A percentile compares a stretch with the other conserved stretches of the same genome.
Evolutionary conservation across 64 coral and sea anemone genomes (phyloP).

Genomic region (Stichodactyla helianthus): DNA sequence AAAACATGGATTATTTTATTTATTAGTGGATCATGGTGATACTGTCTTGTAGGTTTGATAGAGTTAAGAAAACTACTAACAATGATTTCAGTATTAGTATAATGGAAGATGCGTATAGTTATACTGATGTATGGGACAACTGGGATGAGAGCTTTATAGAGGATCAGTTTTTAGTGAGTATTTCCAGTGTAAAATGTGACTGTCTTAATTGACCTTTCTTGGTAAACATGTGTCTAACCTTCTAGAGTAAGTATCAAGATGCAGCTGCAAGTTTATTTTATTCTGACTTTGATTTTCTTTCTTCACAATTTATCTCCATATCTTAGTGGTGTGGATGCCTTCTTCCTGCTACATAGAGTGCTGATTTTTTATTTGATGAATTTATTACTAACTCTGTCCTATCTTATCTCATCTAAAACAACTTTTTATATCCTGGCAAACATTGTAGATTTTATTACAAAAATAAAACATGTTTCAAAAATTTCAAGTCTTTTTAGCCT

Average conservation of each 20-base stretch:
- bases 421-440: background rate
- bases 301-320: no score
- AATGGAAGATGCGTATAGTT: constrained; percentile 22
- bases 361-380: background rate
- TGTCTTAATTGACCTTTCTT: background rate
- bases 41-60: background rate
- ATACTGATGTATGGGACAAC: background rate
- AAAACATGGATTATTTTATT: background rate
- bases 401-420: constrained; percentile 10
- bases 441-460: background rate
- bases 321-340: no score
- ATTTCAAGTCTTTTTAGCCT: background rate
- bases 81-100: background rate
- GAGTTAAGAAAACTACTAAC: constrained; percentile 15
- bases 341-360: background rate
- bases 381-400: background rate
- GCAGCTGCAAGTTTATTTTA: no score
- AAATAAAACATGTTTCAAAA: background rate
- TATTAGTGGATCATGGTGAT: constrained; percentile 27
- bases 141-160: constrained; percentile 19
- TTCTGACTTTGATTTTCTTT: no score
- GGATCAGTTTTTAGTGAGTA: constrained; percentile 27
- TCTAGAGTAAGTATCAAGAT: no score
- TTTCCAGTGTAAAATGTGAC: background rate
- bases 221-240: background rate